A percentile compares a stretch with the other conserved stretches of the same genome.
phyloP scores from a whole-genome alignment of 2,888 invertebrate species.

The Aphidius colemani region DNA sequence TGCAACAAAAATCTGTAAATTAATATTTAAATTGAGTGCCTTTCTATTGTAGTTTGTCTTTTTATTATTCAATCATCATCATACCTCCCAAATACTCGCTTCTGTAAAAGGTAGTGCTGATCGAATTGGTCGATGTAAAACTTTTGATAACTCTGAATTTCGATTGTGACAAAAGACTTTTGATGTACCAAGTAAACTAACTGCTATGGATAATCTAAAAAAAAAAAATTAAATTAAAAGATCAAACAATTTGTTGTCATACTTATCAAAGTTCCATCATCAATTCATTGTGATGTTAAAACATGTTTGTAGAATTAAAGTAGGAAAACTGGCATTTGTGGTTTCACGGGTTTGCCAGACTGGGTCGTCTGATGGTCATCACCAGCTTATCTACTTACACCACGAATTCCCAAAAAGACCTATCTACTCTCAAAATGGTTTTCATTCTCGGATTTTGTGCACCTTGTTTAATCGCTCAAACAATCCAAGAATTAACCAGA shows the following conservation, averaged over 20 bases:
- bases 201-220: slow-evolving; percentile 25
- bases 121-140: slow-evolving; percentile 54
- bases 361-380: slow-evolving; percentile 22
- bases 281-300: neutral
- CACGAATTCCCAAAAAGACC: slow-evolving; percentile 24
- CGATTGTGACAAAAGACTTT: slow-evolving; percentile 26
- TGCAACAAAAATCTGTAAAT: slow-evolving; percentile 68
- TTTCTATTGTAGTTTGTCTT: neutral
- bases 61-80: slow-evolving; percentile 36
- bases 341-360: slow-evolving; percentile 5
- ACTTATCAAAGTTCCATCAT: neutral
- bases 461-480: slow-evolving; percentile 6
- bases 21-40: neutral
- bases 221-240: neutral
- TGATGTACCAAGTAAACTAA: slow-evolving; percentile 30
- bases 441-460: too few relatives aligned
- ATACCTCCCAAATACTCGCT: slow-evolving; percentile 43
- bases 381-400: slow-evolving; percentile 33
- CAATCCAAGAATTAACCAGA: neutral
- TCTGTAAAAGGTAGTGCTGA: slow-evolving; percentile 51
- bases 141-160: slow-evolving; percentile 51
- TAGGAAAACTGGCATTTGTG: slow-evolving; percentile 1
- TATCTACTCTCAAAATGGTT: neutral
- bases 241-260: neutral
- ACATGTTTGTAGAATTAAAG: neutral